Evolutionary conservation across 1,140 invertebrate genomes (phyloP).

Genomic region (Atta texana): DNA sequence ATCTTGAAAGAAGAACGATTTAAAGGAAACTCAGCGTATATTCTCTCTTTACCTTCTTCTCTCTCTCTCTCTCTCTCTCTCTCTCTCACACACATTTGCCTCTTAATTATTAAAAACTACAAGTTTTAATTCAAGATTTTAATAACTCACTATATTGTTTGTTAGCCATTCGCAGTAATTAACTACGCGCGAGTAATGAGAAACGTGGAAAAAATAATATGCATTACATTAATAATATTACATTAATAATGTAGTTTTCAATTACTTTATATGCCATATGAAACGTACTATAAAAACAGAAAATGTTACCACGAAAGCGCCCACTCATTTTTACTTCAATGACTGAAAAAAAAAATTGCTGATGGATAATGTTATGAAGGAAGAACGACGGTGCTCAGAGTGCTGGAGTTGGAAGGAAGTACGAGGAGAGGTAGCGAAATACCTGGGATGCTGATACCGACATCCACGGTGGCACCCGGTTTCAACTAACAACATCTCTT

Average conservation of each 20-base stretch:
- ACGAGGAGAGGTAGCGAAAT: conserved; percentile 68
- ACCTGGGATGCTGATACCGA: conserved; percentile 77
- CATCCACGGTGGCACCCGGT: conserved; percentile 48
- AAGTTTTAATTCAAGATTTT: conserved; percentile 2
- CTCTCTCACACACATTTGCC: not conserved
- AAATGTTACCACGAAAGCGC: conserved; percentile 43
- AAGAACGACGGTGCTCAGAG: conserved; percentile 58
- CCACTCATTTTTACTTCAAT: conserved; percentile 63
- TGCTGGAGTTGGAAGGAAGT: conserved; percentile 65
- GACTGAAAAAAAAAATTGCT: conserved; percentile 42
- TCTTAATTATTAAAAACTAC: not conserved
- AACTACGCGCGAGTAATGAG: not conserved
- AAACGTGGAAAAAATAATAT: not conserved
- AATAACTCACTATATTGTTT: not conserved
- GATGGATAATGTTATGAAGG: conserved; percentile 45
- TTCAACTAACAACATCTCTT: conserved; percentile 52
- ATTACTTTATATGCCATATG: not conserved
- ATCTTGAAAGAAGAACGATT: conserved; percentile 51
- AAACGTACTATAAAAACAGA: not conserved
- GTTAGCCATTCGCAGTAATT: conserved; percentile 19
- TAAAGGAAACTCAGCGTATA: conserved; percentile 22
- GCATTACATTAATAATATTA: too few species aligned
- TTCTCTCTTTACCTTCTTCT: conserved; percentile 1
- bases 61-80: not conserved
- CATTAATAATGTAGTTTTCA: not conserved